Evolutionary conservation across 2,113 vertebrate species (phyloP).

Genomic region (Candoia aspera): DNA sequence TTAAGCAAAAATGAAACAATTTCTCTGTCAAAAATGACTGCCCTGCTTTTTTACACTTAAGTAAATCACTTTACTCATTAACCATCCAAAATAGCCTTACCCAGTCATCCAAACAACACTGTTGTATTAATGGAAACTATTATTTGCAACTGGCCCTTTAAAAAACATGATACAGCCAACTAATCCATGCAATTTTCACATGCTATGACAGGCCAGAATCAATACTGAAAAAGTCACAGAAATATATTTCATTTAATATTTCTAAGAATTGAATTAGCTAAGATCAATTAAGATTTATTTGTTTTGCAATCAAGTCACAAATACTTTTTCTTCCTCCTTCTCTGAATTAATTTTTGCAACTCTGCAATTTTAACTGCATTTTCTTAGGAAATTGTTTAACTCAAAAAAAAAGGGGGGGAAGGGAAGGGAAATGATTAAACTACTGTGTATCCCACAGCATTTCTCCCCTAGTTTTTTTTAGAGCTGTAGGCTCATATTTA

Average conservation of each 20-base stretch:
- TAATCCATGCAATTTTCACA: constrained; percentile 42
- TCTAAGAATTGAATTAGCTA: neutral
- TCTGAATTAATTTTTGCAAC: neutral
- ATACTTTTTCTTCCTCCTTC: neutral
- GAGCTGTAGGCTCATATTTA: neutral
- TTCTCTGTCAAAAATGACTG: constrained; percentile 10
- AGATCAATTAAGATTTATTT: neutral
- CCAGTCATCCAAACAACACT: constrained; percentile 40
- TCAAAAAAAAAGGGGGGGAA: neutral
- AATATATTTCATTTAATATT: constrained; percentile 25
- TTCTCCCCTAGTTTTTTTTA: neutral
- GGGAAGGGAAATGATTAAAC: neutral
- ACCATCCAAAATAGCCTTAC: constrained; percentile 25
- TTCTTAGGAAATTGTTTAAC: neutral
- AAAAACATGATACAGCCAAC: constrained; percentile 38
- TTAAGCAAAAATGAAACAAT: neutral
- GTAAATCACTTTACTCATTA: constrained; percentile 28
- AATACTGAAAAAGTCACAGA: constrained; percentile 12
- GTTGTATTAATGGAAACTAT: constrained; percentile 39
- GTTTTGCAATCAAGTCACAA: neutral
- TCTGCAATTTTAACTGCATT: neutral
- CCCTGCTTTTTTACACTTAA: constrained; percentile 34
- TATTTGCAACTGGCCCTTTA: constrained; percentile 54
- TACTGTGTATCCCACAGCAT: no score
- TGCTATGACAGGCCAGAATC: constrained; percentile 44